These are phyloP conservation scores for Emydocephalus ijimae DNA, from an alignment of 2,113 vertebrate species.

Conservation along the genomic window DNA sequence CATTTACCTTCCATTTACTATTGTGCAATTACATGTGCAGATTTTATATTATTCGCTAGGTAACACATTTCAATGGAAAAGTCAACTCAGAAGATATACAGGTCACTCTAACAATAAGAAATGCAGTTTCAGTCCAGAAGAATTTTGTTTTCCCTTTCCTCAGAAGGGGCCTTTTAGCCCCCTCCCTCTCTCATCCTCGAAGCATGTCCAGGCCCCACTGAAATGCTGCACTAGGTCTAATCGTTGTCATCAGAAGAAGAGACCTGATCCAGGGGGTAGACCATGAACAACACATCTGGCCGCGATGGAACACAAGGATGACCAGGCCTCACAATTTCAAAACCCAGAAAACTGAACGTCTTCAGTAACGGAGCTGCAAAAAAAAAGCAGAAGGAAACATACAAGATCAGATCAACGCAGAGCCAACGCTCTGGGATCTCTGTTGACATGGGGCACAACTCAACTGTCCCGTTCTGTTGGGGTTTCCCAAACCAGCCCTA, in stretches of 20 bases:
- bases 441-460: no score
- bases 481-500: background rate
- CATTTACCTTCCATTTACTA: constrained; percentile 73
- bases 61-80: constrained; percentile 71
- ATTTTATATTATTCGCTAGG: constrained; percentile 75
- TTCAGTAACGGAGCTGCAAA: constrained; percentile 85
- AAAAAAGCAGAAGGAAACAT: background rate
- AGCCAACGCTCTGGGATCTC: background rate
- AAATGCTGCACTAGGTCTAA: constrained; percentile 63
- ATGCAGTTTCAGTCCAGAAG: constrained; percentile 59
- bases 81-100: constrained; percentile 71
- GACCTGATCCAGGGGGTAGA: constrained; percentile 90
- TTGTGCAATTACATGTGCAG: constrained; percentile 50
- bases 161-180: constrained; percentile 47
- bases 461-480: background rate
- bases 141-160: constrained; percentile 64
- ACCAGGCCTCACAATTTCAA: constrained; percentile 92
- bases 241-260: constrained; percentile 93
- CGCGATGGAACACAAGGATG: constrained; percentile 85
- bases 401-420: constrained; percentile 14
- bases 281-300: constrained; percentile 93
- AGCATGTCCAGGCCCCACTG: constrained; percentile 49
- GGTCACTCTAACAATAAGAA: constrained; percentile 69
- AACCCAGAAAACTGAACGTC: constrained; percentile 97
- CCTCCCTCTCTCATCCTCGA: constrained; percentile 56